phyloP scores from a whole-genome alignment of 2,888 invertebrate species.

The Abrostola triplasia region DNA sequence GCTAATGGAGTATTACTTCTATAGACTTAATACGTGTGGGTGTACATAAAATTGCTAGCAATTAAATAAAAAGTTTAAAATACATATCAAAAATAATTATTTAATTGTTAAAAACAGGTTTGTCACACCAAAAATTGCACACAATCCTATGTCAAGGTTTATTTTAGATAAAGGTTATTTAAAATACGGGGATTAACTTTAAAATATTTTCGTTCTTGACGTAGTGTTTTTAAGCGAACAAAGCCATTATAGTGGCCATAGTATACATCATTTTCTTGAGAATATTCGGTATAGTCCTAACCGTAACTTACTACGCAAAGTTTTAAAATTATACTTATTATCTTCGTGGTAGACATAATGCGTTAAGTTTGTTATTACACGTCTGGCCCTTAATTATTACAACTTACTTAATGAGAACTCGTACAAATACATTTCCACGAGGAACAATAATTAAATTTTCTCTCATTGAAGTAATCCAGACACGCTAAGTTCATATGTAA shows the following conservation, averaged over 20 bases:
- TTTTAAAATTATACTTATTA: slow-evolving; percentile 5
- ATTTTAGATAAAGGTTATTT: too few relatives aligned
- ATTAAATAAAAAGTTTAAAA: too few relatives aligned
- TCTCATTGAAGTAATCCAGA: neutral
- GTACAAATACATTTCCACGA: neutral
- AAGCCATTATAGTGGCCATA: neutral
- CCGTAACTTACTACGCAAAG: neutral
- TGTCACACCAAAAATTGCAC: too few relatives aligned
- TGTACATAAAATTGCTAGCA: too few relatives aligned
- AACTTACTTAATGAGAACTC: neutral
- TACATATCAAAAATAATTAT: too few relatives aligned
- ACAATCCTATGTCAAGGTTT: too few relatives aligned
- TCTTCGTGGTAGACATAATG: slow-evolving; percentile 1
- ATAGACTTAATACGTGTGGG: too few relatives aligned
- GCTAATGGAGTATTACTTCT: slow-evolving; percentile 22
- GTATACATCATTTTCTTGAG: neutral
- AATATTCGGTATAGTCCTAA: neutral
- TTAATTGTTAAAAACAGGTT: too few relatives aligned
- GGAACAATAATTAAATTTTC: neutral
- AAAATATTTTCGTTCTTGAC: too few relatives aligned
- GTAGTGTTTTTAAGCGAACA: neutral
- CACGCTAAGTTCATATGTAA: neutral
- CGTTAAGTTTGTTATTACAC: slow-evolving; percentile 1
- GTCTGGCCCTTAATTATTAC: neutral
- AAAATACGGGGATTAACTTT: too few relatives aligned